Evolutionary conservation across 2,113 vertebrate species (phyloP), one percentile per base, ranked within the genome.

Genomic region (Mohoua ochrocephala): DNA sequence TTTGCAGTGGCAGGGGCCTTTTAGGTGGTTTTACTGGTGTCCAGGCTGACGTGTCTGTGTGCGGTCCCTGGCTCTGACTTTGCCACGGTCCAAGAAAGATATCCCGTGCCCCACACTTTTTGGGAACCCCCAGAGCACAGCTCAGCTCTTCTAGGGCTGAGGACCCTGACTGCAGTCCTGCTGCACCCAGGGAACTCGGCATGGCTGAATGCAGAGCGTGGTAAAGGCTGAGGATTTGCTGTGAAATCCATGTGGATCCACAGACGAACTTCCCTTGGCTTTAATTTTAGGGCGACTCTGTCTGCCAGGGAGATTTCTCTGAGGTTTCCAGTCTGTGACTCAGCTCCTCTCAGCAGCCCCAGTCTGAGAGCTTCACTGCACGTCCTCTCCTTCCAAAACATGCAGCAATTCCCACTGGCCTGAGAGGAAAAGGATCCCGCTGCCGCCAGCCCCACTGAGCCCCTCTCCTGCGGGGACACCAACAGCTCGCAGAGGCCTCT

Each of bases 331-430:
- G 28, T 11, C 28, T 0, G 0, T 33, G 4, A 22, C 60, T 78
- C 0, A 0, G 27, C 44, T 68, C 45, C 42, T 47, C 18, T 60
- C 4, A 1, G 56, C 47, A 64, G 10, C 10, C 3, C 0, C 44
- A 81, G 13, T 3, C 26, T 39, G 42, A 75, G 30, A 74, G 7
- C 61, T 50, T 27, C 59, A 17, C 1, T 33, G 76, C 28, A 28
- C 68, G 16, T 44, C 44, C 59, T 33, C 13, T 26, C 35, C 31
- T n/a, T 8, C 85, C 78, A 26, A 83, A 90, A 45, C 5, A 15
- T 0, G 22, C 49, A 86, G 26, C 70, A 49, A 6, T n/a, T 33
- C 35, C 88, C 70, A 4, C 2, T 41, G 44, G 10, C 15, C 41
- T 24, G 41, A 18, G 27, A 76, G 24, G 45, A 10, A 39, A 37